These are phyloP conservation scores for Paraplagusia blochii DNA, from an alignment of 2,113 vertebrate species.

Conservation along the genomic window DNA sequence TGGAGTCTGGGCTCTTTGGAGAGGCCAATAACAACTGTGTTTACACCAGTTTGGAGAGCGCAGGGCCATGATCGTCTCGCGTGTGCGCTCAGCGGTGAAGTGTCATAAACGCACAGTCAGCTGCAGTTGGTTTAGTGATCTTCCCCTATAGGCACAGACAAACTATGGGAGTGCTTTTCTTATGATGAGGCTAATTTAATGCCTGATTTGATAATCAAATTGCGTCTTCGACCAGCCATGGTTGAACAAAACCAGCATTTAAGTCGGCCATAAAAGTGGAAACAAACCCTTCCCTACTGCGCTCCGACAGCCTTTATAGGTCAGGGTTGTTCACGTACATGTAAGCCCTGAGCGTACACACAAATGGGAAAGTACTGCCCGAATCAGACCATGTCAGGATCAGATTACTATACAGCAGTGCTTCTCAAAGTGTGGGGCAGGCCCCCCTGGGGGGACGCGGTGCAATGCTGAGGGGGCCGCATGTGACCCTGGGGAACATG, in stretches of 20 bases:
- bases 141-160: constrained; percentile 50
- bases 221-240: constrained; percentile 38
- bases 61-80: constrained; percentile 2
- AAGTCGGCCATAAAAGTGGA: not conserved
- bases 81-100: constrained; percentile 38
- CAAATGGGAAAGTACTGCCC: too few relatives aligned
- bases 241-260: constrained; percentile 20
- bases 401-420: too few relatives aligned
- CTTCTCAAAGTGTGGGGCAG: too few relatives aligned
- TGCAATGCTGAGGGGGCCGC: too few relatives aligned
- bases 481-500: too few relatives aligned
- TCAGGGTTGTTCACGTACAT: too few relatives aligned
- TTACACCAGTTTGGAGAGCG: constrained; percentile 41
- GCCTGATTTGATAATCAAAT: constrained; percentile 66
- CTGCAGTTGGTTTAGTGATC: constrained; percentile 35
- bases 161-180: constrained; percentile 35
- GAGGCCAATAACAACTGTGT: constrained; percentile 47
- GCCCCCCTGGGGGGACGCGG: too few relatives aligned
- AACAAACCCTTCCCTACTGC: too few relatives aligned
- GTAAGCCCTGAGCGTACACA: too few relatives aligned
- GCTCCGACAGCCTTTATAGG: too few relatives aligned
- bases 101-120: constrained; percentile 10
- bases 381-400: too few relatives aligned
- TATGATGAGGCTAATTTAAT: constrained; percentile 59
- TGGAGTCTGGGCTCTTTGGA: constrained; percentile 54